Conservation (phyloP, 2,797 vertebrate genomes). For the Clarias fuscus region DNA sequence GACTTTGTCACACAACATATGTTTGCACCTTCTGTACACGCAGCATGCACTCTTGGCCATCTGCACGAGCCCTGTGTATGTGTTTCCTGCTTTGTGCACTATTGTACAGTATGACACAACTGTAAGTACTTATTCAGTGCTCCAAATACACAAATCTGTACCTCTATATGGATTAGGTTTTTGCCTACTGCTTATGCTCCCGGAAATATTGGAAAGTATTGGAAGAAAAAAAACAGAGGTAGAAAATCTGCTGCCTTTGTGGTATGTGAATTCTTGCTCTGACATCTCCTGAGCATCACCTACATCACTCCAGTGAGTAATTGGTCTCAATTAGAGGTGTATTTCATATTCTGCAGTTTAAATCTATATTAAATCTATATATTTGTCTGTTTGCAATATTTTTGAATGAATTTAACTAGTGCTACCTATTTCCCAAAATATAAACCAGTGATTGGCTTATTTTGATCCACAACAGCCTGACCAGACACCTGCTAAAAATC, state of each 20-base stretch:
- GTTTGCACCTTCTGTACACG: slow-evolving; percentile 54
- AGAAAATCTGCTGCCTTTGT: not conserved
- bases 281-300: not conserved
- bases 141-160: not conserved
- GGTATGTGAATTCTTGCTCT: not conserved
- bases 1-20: slow-evolving; percentile 56
- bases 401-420: not conserved
- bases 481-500: not conserved
- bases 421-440: not conserved
- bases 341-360: not conserved
- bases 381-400: not conserved
- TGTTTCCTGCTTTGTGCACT: not conserved
- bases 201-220: not conserved
- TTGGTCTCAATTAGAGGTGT: not conserved
- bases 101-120: not conserved
- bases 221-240: not conserved
- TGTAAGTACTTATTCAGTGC: not conserved
- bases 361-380: not conserved
- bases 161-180: not conserved
- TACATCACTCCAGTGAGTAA: not conserved
- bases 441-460: not conserved
- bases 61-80: slow-evolving; percentile 35
- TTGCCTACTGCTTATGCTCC: not conserved
- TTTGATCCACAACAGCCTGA: not conserved
- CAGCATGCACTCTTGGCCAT: slow-evolving; percentile 38